phyloP scores from a whole-genome alignment of 2,888 invertebrate species.

The Mesorhabditis sp. region DNA sequence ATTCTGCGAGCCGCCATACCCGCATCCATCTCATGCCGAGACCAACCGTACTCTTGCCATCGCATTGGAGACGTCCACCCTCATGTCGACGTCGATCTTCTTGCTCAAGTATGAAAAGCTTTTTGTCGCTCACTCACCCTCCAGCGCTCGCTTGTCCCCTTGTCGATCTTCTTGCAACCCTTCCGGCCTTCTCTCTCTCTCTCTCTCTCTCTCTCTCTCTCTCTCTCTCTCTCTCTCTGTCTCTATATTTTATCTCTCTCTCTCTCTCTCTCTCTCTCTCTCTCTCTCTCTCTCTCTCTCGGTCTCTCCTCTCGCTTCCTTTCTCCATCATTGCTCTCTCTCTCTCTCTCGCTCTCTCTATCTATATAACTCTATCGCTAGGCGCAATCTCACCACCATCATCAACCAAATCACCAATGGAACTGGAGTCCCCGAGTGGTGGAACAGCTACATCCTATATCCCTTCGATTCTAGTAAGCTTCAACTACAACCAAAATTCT shows the following conservation, averaged over 20 bases:
- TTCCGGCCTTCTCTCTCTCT: no score
- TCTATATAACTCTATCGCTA: background rate
- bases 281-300: no score
- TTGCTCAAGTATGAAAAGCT: conserved; percentile 31
- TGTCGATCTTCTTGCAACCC: no score
- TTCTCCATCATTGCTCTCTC: no score
- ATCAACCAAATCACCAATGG: conserved; percentile 26
- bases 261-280: no score
- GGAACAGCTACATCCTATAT: conserved; percentile 39
- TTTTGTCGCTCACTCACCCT: no score
- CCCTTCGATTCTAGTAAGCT: conserved; percentile 45
- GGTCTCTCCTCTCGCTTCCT: no score
- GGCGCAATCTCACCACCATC: conserved; percentile 11
- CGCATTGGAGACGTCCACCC: conserved; percentile 41
- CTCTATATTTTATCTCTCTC: no score
- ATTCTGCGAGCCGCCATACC: conserved; percentile 41
- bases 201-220: no score
- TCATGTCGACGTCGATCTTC: conserved; percentile 35
- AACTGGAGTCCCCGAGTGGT: conserved; percentile 30
- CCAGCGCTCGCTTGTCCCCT: no score
- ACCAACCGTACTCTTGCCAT: conserved; percentile 40
- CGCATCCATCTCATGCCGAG: conserved; percentile 30
- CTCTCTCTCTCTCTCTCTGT: no score
- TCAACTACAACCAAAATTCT: background rate
- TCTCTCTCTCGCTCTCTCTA: background rate